Evolutionary conservation across 1,140 invertebrate genomes (phyloP).

Genomic region (Hycleus phaleratus): DNA sequence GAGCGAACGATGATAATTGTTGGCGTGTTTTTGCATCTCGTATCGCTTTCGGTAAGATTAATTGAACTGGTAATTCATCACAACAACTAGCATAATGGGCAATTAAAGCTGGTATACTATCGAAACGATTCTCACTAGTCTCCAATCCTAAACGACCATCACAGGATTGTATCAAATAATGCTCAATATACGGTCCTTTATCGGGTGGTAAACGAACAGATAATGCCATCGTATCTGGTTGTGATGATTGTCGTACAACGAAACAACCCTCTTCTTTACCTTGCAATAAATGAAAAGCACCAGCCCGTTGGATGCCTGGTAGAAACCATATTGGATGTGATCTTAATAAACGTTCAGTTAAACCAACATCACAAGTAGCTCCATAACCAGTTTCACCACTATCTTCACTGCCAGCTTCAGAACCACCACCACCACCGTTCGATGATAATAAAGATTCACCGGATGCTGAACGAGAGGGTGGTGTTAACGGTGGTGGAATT

Average conservation of each 20-base stretch:
- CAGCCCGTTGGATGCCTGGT: conserved; percentile 84
- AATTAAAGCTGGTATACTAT: conserved; percentile 83
- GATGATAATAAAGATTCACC: conserved; percentile 36
- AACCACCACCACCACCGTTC: conserved; percentile 35
- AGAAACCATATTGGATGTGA: conserved; percentile 94
- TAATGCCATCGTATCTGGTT: conserved; percentile 86
- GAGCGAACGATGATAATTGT: conserved; percentile 80
- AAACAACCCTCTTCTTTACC: conserved; percentile 89
- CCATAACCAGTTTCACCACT: conserved; percentile 36
- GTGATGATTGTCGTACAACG: conserved; percentile 88
- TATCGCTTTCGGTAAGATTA: conserved; percentile 75
- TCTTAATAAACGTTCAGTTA: conserved; percentile 78
- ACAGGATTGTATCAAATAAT: conserved; percentile 87
- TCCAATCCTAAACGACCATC: conserved; percentile 77
- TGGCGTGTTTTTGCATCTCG: conserved; percentile 80
- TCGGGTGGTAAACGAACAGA: conserved; percentile 80
- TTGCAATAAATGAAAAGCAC: conserved; percentile 86
- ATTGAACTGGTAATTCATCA: conserved; percentile 87
- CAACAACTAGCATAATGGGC: conserved; percentile 89
- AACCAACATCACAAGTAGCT: conserved; percentile 66
- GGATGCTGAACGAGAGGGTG: conserved; percentile 33
- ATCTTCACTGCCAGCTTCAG: conserved; percentile 34
- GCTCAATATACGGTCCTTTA: conserved; percentile 85
- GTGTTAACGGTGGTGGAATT: conserved; percentile 12
- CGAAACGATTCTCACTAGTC: conserved; percentile 87